Evolutionary conservation across 2,888 invertebrate genomes (phyloP), one percentile per base, ranked within the genome.

Genomic region (Amblyjoppa fuscipennis): DNA sequence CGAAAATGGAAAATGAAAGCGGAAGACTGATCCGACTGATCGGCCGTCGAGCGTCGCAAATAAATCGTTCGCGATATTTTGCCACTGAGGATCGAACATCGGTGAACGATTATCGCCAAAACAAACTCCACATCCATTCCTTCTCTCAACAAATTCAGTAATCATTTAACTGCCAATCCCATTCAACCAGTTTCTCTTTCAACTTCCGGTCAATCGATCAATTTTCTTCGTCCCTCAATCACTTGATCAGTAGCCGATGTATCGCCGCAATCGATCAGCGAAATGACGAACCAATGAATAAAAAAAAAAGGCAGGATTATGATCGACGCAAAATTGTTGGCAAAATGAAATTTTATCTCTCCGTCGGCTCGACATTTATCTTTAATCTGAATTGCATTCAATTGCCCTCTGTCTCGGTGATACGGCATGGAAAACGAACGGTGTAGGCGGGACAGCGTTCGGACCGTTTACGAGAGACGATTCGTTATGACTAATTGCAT

Each of bases 401-500:
- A 49, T 51, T 49, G 13, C 49, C 45, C 70, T 34, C 11, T 59
- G 69, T 59, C 49, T 59, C 56, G 34, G 69, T 38, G 79, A 71
- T 71, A 66, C 66, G 73, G 64, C 70, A 45, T n/a, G 49, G 7
- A 64, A 9, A 28, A 25, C 53, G 45, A 53, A 7, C 64, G 34
- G 68, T 20, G 16, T 71, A 25, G 53, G 34, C 51, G 51, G 34
- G 20, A 66, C 28, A 76, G 74, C 74, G 41, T 79, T 59, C 79
- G 49, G 73, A 81, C 45, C 81, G 75, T 84, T 81, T 84, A 84
- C 76, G 81, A 75, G 83, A 68, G 83, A 83, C 78, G 81, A 87
- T 88, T 85, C 86, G 85, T 87, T 87, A 83, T 87, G 85, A 86
- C 84, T 88, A 87, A 87, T 88, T 87, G 86, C 86, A 73, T 81